Evolutionary conservation across 2,113 vertebrate genomes (phyloP).

Genomic region (Rhodinocichla rosea): DNA sequence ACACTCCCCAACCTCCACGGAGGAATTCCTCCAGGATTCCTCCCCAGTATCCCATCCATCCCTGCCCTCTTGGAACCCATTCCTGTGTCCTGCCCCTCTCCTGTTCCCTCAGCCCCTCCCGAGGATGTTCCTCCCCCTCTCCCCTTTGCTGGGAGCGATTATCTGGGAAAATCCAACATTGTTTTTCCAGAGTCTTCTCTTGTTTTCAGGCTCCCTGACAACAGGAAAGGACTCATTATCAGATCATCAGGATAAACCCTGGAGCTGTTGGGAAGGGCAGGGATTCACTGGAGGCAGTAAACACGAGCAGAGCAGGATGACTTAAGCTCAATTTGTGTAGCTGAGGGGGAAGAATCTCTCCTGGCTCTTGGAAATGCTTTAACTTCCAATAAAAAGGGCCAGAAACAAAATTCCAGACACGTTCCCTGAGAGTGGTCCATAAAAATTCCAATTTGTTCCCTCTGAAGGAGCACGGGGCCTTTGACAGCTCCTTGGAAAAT

Average conservation of each 20-base stretch:
- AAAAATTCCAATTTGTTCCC: background rate
- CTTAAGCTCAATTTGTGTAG: background rate
- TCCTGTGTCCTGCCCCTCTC: background rate
- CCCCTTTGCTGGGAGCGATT: accelerated
- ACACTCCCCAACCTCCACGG: accelerated
- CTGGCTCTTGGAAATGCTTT: background rate
- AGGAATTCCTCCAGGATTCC: background rate
- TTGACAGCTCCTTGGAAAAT: background rate
- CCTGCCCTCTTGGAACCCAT: background rate
- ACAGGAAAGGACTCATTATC: background rate
- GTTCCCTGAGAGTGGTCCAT: background rate
- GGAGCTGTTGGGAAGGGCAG: background rate
- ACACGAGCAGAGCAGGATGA: background rate
- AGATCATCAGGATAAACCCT: background rate
- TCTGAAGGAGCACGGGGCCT: background rate
- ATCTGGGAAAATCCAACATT: background rate
- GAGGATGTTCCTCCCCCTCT: background rate
- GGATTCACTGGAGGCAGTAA: background rate
- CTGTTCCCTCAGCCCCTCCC: background rate
- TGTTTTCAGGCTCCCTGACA: background rate
- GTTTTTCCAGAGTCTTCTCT: background rate
- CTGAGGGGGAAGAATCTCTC: background rate
- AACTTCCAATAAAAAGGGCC: background rate
- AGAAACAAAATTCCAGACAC: background rate
- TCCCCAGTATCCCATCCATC: background rate